Evolutionary conservation across 2,797 vertebrate species (phyloP).

Genomic region (Thamnophis elegans): DNA sequence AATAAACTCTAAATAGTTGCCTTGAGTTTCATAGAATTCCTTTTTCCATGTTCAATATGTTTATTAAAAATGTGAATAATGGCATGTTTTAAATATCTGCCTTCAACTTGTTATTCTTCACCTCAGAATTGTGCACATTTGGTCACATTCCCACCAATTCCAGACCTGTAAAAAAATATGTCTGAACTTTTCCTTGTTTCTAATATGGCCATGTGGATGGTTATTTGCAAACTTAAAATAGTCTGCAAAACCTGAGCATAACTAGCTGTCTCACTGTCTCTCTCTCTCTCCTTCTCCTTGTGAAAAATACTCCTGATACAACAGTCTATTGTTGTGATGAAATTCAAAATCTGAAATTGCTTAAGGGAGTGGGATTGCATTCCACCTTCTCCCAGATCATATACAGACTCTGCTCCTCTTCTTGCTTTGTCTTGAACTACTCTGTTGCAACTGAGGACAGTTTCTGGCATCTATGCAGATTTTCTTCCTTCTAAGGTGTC

Average conservation of each 20-base stretch:
- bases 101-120: background rate
- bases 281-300: background rate
- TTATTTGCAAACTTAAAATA: background rate
- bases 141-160: background rate
- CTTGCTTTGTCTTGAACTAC: background rate
- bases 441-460: background rate
- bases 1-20: background rate
- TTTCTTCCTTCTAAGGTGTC: background rate
- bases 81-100: background rate
- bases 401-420: background rate
- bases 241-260: background rate
- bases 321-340: background rate
- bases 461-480: background rate
- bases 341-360: background rate
- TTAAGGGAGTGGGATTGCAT: background rate
- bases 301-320: background rate
- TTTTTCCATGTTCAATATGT: background rate
- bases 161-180: background rate
- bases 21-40: background rate
- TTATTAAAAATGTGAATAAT: background rate
- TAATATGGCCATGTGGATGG: background rate
- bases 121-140: background rate
- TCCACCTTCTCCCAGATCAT: background rate
- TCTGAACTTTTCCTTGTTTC: background rate
- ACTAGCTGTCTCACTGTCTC: background rate